These are phyloP conservation scores for Pasiphila rectangulata DNA, from an alignment of 2,888 invertebrate species.

Conservation along the genomic window DNA sequence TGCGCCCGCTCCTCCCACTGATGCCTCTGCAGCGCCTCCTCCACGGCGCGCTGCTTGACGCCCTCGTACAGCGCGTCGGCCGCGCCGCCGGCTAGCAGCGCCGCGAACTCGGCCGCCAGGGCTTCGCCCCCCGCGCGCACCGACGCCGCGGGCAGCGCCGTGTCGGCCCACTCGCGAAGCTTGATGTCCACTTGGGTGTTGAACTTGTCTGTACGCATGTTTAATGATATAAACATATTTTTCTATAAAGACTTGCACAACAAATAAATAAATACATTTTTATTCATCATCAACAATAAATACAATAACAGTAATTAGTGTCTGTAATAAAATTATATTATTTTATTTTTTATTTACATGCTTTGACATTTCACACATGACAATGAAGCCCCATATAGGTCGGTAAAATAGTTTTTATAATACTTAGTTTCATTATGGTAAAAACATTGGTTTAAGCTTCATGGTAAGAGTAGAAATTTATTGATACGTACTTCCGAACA, in stretches of 20 bases:
- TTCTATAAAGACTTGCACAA: too few species aligned
- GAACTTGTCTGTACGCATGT: conserved; percentile 84
- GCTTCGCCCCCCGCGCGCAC: conserved; percentile 87
- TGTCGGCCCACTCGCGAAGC: conserved; percentile 97
- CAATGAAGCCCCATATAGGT: too few species aligned
- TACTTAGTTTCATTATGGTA: too few species aligned
- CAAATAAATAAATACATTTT: too few species aligned
- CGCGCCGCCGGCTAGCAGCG: conserved; percentile 44
- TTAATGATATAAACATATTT: background rate
- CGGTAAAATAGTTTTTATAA: too few species aligned
- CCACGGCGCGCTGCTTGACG: conserved; percentile 92
- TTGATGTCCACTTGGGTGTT: conserved; percentile 96
- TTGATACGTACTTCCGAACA: too few species aligned
- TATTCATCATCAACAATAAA: background rate
- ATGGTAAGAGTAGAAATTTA: too few species aligned
- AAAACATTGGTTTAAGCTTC: too few species aligned
- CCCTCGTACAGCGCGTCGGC: conserved; percentile 95
- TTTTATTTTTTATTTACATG: too few species aligned
- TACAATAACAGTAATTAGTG: too few species aligned
- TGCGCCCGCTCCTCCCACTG: conserved; percentile 96
- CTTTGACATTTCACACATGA: too few species aligned
- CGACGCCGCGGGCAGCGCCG: conserved; percentile 88
- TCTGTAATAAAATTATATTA: too few species aligned
- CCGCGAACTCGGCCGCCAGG: conserved; percentile 64
- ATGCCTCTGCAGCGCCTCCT: conserved; percentile 91